Percentiles rank a stretch among this genome's conserved stretches.
Evolutionary conservation across 1,140 invertebrate genomes (phyloP).

Genomic region (Leptinotarsa defecta): DNA sequence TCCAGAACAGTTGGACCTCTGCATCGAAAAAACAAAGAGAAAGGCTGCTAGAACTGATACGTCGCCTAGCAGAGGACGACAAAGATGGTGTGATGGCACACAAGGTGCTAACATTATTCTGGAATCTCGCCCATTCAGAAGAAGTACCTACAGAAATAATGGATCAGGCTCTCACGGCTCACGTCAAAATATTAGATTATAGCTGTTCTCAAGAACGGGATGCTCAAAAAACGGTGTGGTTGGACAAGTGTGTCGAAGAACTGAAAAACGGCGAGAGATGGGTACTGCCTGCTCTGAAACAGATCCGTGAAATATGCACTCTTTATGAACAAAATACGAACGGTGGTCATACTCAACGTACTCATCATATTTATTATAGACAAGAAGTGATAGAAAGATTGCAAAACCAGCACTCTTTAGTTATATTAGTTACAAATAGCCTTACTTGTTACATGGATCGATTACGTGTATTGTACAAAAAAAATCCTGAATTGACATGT

Average conservation of each 20-base stretch:
- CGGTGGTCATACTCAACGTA: slow-evolving; percentile 62
- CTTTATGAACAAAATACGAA: slow-evolving; percentile 76
- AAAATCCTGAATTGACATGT: slow-evolving; percentile 80
- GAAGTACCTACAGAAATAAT: slow-evolving; percentile 97
- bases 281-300: slow-evolving; percentile 93
- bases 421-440: slow-evolving; percentile 92
- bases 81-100: slow-evolving; percentile 99
- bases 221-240: slow-evolving; percentile 93
- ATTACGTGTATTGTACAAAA: slow-evolving; percentile 71
- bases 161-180: slow-evolving; percentile 93
- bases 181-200: slow-evolving; percentile 97
- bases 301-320: slow-evolving; percentile 94
- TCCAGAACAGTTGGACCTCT: slow-evolving; percentile 92
- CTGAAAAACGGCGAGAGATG: slow-evolving; percentile 85
- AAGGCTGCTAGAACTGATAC: slow-evolving; percentile 92
- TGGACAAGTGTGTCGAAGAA: slow-evolving; percentile 95
- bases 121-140: slow-evolving; percentile 95
- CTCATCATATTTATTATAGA: slow-evolving; percentile 69
- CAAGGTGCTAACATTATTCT: slow-evolving; percentile 95
- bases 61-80: slow-evolving; percentile 92
- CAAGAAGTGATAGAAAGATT: slow-evolving; percentile 87
- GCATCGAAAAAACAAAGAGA: slow-evolving; percentile 96
- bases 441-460: slow-evolving; percentile 91
- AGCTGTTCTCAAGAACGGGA: slow-evolving; percentile 96
- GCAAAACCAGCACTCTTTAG: slow-evolving; percentile 89